Base-by-base conservation (phyloP, 2,797 vertebrate genomes). In the Phrynocephalus vlangalii region DNA sequence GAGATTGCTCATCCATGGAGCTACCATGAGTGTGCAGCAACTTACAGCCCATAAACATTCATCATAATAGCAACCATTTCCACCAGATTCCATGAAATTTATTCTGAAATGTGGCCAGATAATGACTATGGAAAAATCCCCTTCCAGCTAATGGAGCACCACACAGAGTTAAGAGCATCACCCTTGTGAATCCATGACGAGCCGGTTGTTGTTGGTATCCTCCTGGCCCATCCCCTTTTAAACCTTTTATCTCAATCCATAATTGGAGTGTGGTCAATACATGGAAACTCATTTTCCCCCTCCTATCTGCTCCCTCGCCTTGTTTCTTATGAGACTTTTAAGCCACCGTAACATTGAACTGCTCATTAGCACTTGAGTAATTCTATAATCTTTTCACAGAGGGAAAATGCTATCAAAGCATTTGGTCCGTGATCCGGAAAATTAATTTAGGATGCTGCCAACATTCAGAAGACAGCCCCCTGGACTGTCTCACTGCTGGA, bases 351-450 rank as follows among this genome's bases (percentile, higher is more conserved):
- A 90, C 86, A 87, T 91, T 91, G 91, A 95, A 91, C 86, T 26
- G 0, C 86, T 93, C 93, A 92, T 95, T 93, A 94, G 72, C 82
- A 87, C 8, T 10, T 66, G 89, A 90, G 85, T 93, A 94, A 95
- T 93, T 94, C 93, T 90, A 90, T 95, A 93, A 94, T 94, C 93
- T 93, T 91, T 67, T 38, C 87, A 91, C 92, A 93, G 87, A 86
- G 85, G 72, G 83, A 86, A 79, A 92, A 92, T 83, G 84, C 87
- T 93, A 92, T 87, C 38, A 3, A 86, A 91, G 79, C 48, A 91
- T 92, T 76, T 91, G 85, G 90, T 83, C 92, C 79, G 18, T 84
- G 88, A 91, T 85, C 90, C 87, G 93, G 90, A 93, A 95, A 95
- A 95, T 95, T 93, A 94, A 95, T 94, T 95, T 93, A 44, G 88